Evolutionary conservation across 1,140 invertebrate species (phyloP).

Genomic region (Hirudo medicinalis): DNA sequence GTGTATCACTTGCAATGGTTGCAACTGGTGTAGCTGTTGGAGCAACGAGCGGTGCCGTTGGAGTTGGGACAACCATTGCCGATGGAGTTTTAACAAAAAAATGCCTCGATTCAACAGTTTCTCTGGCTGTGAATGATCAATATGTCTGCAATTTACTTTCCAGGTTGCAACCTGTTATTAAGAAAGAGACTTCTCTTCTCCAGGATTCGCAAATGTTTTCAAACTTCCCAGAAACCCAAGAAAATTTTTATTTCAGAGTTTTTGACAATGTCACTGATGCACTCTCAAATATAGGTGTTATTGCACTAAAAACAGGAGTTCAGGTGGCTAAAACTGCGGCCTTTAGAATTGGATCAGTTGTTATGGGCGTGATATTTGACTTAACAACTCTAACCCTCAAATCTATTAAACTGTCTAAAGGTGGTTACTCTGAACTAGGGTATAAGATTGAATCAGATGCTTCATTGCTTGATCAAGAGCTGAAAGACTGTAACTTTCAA

Average conservation of each 20-base stretch:
- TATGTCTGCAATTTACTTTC: neutral
- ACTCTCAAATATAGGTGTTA: neutral
- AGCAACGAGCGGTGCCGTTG: neutral
- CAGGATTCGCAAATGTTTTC: no score
- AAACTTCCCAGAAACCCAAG: no score
- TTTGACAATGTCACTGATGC: neutral
- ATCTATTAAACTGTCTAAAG: constrained; percentile 4
- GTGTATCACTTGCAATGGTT: neutral
- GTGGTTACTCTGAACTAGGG: neutral
- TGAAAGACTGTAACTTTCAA: neutral
- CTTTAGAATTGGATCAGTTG: neutral
- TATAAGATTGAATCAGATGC: constrained; percentile 1
- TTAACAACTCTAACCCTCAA: neutral
- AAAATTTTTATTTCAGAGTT: neutral
- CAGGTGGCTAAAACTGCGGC: neutral
- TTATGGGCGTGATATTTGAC: neutral
- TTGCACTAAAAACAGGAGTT: constrained; percentile 3
- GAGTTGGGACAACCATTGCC: neutral
- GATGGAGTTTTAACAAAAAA: neutral
- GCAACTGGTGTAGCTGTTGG: neutral
- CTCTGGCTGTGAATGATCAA: neutral
- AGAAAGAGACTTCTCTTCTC: neutral
- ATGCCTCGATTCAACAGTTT: neutral
- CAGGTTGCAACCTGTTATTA: neutral
- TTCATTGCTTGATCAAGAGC: neutral